These are phyloP conservation scores for Synergus umbraculus DNA, from an alignment of 2,888 invertebrate genomes.

Conservation along the genomic window DNA sequence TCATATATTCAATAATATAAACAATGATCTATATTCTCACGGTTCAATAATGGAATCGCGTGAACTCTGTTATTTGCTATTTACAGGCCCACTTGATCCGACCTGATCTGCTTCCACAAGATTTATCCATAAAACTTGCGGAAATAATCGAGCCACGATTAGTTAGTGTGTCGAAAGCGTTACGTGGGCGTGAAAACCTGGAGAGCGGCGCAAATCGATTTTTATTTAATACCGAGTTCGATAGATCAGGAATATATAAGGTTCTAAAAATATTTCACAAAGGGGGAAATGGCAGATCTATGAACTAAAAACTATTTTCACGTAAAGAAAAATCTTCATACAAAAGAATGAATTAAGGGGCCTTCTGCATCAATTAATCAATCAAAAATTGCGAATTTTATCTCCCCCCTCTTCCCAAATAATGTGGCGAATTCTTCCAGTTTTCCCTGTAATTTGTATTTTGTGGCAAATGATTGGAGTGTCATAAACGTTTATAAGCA, in stretches of 20 bases:
- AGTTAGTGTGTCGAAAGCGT: slow-evolving; percentile 46
- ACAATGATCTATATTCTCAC: neutral
- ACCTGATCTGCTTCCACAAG: slow-evolving; percentile 23
- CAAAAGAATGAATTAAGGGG: too few species aligned
- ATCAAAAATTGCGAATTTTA: too few species aligned
- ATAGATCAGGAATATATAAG: slow-evolving; percentile 2
- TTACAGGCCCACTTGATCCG: neutral
- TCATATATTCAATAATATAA: neutral
- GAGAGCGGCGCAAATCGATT: slow-evolving; percentile 37
- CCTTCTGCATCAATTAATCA: too few species aligned
- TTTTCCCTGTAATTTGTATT: too few species aligned
- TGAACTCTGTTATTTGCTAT: neutral
- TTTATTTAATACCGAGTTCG: neutral
- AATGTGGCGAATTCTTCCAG: too few species aligned
- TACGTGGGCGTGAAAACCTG: slow-evolving; percentile 49
- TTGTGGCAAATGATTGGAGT: too few species aligned
- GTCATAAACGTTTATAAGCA: too few species aligned
- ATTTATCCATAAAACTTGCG: slow-evolving; percentile 37
- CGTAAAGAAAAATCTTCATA: too few species aligned
- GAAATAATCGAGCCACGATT: slow-evolving; percentile 45
- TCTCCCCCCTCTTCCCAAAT: too few species aligned
- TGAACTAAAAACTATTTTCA: neutral
- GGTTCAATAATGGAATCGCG: neutral
- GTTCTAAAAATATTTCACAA: neutral
- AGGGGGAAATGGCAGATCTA: neutral